Conservation (phyloP, 2,113 vertebrate genomes). For the Lanius ludovicianus region DNA sequence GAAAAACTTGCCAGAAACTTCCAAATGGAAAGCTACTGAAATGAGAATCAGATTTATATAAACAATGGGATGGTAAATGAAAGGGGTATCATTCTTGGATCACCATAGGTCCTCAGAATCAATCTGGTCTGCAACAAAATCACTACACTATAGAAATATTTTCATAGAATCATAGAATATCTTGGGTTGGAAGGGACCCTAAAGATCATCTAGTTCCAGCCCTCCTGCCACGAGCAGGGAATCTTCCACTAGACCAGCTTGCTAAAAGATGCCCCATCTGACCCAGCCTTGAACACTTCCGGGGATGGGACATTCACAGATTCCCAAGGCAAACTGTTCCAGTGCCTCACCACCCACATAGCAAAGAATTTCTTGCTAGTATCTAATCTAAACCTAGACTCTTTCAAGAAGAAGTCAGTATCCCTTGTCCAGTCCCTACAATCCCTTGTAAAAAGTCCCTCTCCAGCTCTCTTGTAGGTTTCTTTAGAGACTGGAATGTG, state of each 20-base stretch:
- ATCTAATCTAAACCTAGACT: neutral
- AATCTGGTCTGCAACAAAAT: neutral
- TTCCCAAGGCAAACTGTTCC: neutral
- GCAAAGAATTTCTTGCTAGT: neutral
- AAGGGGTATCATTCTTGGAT: neutral
- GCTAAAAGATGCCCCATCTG: neutral
- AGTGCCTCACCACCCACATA: neutral
- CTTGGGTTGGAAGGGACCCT: neutral
- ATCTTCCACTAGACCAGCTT: neutral
- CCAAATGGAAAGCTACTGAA: neutral
- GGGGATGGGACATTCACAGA: neutral
- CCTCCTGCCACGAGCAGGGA: neutral
- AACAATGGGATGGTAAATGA: neutral
- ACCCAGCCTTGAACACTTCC: neutral
- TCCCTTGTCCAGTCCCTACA: neutral
- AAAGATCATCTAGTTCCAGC: neutral
- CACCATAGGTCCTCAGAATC: neutral
- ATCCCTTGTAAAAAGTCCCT: neutral
- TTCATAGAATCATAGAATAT: neutral
- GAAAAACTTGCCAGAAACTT: neutral
- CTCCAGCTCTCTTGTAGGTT: neutral
- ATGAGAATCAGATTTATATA: fast-evolving
- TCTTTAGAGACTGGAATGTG: neutral
- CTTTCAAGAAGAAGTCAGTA: neutral
- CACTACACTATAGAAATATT: neutral